Evolutionary conservation across 2,888 invertebrate species (phyloP), one percentile per base, ranked within the genome.

Genomic region (Nesidiocoris tenuis): DNA sequence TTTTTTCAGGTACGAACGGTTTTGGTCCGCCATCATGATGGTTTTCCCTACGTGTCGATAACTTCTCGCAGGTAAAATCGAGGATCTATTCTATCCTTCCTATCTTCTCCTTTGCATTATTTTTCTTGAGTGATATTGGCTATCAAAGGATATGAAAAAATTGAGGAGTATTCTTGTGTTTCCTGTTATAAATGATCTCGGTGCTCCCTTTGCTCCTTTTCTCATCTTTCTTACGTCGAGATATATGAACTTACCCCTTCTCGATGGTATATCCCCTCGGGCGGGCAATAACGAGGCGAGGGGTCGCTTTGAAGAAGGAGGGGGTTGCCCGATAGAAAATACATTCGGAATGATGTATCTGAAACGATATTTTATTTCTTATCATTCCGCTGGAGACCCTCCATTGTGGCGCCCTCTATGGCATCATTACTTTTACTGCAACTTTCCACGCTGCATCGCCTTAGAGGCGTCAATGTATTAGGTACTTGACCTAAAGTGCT

Each of bases 331-430:
- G 70, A 70, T 70, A 70, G 70, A 70, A 70, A 70, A 70, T 70
- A 72, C 63, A 72, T 72, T 61, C 63, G 54, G 72, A 61, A 72
- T 72, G 72, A 72, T 72, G 72, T 63, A 61, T 72, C 72, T 25
- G 39, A 22, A 61, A 72, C 72, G 63, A 72, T 72, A 72, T 72
- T 72, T 72, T 63, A 72, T 72, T 72, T 61, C 63, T 72, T 72
- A 72, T 72, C 72, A 39, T 61, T 72, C 70, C 12, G 5, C 12
- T 39, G 39, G 24, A 19, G 21, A 70, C 12, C 65, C n/a, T 19
- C 59, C 59, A 23, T 70, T 59, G 70, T 70, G n/a, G 1, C n/a
- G 24, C 56, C 56, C 22, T 56, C 18, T 54, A 18, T 25, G 65
- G 25, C 39, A 16, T 25, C 63, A 63, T 23, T 63, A 63, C 61